Evolutionary conservation across 2,888 invertebrate species (phyloP), one percentile per base, ranked within the genome.

Genomic region (Strigamia transsilvanica): DNA sequence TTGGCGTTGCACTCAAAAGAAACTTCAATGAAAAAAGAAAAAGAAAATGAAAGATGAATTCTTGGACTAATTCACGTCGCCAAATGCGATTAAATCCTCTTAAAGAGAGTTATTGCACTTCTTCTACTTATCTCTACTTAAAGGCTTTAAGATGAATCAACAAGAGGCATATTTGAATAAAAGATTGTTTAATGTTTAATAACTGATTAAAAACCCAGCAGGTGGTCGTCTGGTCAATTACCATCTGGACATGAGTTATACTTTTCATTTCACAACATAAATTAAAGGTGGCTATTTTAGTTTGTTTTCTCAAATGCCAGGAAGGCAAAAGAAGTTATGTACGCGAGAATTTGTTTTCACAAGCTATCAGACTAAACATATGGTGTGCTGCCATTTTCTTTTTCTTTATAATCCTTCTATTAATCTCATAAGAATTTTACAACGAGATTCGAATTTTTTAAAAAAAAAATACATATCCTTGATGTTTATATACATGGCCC

Each of bases 361-460:
- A 73, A 32, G 10, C 18, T n/a, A 32, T 73, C 13, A 73, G 73
- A 73, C 73, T 73, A 73, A 73, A 73, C 73, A 73, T 27, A 73
- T 27, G 73, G 32, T n/a, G 15, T 56, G 38, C 6, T 56, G n/a
- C 18, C 4, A n/a, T 56, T 18, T 56, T 18, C n/a, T 56, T 56
- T n/a, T n/a, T 18, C n/a, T 18, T 56, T 18, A 56, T 56, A 15
- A 21, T 56, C 6, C 18, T 56, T 18, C n/a, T 9, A 56, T 56
- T 18, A 18, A 27, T 3, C 27, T 32, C 18, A 23, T 10, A 61
- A 73, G 27, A 73, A 32, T 32, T 73, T 73, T 73, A n/a, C 15
- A 73, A 73, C 56, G 27, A 56, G 38, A 38, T 7, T 21, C 12
- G 46, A 46, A 10, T 46, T 4, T 7, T 51, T 51, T 15, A 51